Evolutionary conservation across 1,140 invertebrate genomes (phyloP), one percentile per base, ranked within the genome.

Genomic region (honey bee (Apis mellifera)): DNA sequence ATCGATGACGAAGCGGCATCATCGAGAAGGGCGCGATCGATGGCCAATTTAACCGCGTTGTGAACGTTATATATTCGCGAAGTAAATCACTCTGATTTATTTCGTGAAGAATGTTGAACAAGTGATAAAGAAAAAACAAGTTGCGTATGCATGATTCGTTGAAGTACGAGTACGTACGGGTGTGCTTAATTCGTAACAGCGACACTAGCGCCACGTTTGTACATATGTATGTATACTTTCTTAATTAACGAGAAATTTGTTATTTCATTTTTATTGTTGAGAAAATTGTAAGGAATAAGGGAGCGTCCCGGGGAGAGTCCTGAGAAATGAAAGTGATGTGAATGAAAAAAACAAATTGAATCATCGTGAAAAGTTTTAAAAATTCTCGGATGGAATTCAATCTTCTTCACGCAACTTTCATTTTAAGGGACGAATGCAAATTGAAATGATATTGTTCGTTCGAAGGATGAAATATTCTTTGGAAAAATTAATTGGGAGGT

Each of bases 181-280:
- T 13, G 12, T 60, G 17, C 48, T 71, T 66, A 66, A 66, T 55
- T 48, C 62, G 64, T 68, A 68, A 68, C 64, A 78, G 57, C 64
- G 65, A 77, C 52, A 23, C 74, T 55, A 42, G 62, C 23, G 19
- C 9, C 62, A n/a, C 26, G 26, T 64, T 26, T 32, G 17, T 32
- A 52, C 19, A 13, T 23, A n/a, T 21, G 7, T 15, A 19, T 42
- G 9, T 21, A 12, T 42, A 42, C 17, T 21, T 42, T 66, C 8
- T 3, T 66, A 21, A 5, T 23, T 23, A 48, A 42, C 19, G 64
- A 66, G 12, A 19, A 48, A n/a, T n/a, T 42, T 32, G 64, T 66
- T 42, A 32, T 42, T 2, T 66, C 42, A 11, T 66, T 66, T 21
- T 66, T 19, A 32, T 48, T 5, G 32, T 48, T 66, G 11, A 42